These are phyloP conservation scores for Torymus tubicola DNA, from an alignment of 2,888 invertebrate genomes.

Conservation along the genomic window DNA sequence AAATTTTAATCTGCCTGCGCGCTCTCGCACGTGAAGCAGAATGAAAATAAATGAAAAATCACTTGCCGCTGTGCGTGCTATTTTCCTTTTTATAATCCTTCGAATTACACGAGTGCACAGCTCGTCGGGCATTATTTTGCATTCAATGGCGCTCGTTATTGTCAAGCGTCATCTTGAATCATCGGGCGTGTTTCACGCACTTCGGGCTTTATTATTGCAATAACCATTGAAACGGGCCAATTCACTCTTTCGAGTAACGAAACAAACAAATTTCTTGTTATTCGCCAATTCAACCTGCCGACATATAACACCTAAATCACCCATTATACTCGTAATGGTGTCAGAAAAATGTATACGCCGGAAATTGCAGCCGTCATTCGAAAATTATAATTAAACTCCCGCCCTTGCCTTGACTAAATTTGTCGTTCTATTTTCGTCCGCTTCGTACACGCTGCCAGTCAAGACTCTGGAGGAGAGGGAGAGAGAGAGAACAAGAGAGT, in stretches of 20 bases:
- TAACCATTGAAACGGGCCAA: constrained; percentile 23
- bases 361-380: too few relatives aligned
- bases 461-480: too few relatives aligned
- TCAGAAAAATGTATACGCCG: background rate
- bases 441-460: too few relatives aligned
- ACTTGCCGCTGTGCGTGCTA: background rate
- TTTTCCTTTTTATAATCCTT: background rate
- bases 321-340: background rate
- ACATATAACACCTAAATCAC: too few relatives aligned
- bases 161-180: constrained; percentile 20
- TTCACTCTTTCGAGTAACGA: constrained; percentile 10
- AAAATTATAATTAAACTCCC: too few relatives aligned
- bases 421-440: too few relatives aligned
- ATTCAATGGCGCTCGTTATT: constrained; percentile 21
- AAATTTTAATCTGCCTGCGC: constrained; percentile 8
- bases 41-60: constrained; percentile 14
- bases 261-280: background rate
- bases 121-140: background rate
- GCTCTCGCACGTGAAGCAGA: background rate
- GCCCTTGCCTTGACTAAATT: too few relatives aligned
- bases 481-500: too few relatives aligned
- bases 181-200: background rate
- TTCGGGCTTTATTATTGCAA: background rate
- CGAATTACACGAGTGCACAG: background rate
- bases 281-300: background rate